Evolutionary conservation across 2,113 vertebrate genomes (phyloP), one percentile per base, ranked within the genome.

Genomic region (Erpornis zantholeuca): DNA sequence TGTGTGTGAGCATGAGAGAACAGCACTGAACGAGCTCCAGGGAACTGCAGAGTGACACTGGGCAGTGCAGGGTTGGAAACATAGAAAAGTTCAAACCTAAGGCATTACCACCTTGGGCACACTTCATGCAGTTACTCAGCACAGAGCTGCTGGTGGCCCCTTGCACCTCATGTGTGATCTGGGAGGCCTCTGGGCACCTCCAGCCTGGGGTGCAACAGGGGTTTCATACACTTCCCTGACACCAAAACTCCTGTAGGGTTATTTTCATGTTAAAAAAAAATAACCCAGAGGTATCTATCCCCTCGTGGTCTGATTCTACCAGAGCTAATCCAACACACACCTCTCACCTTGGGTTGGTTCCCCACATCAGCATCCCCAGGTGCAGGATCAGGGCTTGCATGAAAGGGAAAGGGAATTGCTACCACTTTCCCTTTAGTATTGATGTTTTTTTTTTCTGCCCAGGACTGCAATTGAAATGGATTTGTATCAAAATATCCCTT

Each of bases 261-360:
- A 7, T 53, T 35, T 65, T 50, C 44, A 7, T 2, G 6, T 38
- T n/a, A 10, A 29, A 36, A 14, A 63, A 68, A 95, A 82, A 31
- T 3, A 1, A 61, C 78, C 52, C 50, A 66, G 36, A 69, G n/a
- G 8, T 31, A 35, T 47, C 40, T 35, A 52, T 9, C 19, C 31
- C 1, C 0, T 5, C 31, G n/a, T 31, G 52, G 3, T 2, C 0
- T 49, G 53, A 15, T 61, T 82, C 70, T 28, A 52, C 15, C 52
- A 68, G 25, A 64, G 64, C 21, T 77, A 33, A 65, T 60, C n/a
- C 12, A 3, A 4, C 31, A 24, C 7, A 11, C 42, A 60, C 16
- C 27, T 69, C 52, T 45, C 68, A 20, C 50, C 52, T 71, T 25
- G 45, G n/a, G 15, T 3, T 88, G 64, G 29, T 27, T 92, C 83